Percentiles rank a stretch among this genome's conserved stretches.
These are phyloP conservation scores for Furnarius figulus DNA, from an alignment of 2,113 vertebrate genomes.

Conservation along the genomic window DNA sequence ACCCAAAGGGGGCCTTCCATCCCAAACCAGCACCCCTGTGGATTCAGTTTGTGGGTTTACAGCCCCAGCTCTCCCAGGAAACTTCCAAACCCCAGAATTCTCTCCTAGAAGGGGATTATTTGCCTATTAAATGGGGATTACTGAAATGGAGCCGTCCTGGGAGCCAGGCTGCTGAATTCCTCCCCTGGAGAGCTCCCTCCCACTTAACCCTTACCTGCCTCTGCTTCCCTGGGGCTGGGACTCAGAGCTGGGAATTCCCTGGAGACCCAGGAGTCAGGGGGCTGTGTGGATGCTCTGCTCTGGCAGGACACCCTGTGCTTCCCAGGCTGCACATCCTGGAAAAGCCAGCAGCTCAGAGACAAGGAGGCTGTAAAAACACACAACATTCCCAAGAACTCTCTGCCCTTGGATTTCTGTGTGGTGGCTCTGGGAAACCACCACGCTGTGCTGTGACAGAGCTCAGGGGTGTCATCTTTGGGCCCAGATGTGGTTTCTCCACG, in stretches of 20 bases:
- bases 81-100: neutral
- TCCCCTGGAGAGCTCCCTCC: neutral
- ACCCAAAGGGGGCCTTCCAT: neutral
- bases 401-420: neutral
- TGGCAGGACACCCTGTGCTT: neutral
- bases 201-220: neutral
- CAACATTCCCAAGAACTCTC: neutral
- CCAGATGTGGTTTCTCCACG: neutral
- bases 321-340: neutral
- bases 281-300: too few relatives aligned
- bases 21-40: neutral
- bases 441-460: rapidly evolving
- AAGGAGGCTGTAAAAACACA: rapidly evolving
- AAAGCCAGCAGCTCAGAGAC: neutral
- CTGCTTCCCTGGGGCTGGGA: rapidly evolving
- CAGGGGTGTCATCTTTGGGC: neutral
- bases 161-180: neutral
- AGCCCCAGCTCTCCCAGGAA: neutral
- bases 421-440: neutral
- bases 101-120: neutral
- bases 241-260: neutral
- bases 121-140: conserved; percentile 25
- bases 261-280: rapidly evolving
- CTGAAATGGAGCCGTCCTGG: neutral
- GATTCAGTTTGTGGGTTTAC: neutral